Conservation (phyloP, 2,888 invertebrate species). For the Buathra laborator region DNA sequence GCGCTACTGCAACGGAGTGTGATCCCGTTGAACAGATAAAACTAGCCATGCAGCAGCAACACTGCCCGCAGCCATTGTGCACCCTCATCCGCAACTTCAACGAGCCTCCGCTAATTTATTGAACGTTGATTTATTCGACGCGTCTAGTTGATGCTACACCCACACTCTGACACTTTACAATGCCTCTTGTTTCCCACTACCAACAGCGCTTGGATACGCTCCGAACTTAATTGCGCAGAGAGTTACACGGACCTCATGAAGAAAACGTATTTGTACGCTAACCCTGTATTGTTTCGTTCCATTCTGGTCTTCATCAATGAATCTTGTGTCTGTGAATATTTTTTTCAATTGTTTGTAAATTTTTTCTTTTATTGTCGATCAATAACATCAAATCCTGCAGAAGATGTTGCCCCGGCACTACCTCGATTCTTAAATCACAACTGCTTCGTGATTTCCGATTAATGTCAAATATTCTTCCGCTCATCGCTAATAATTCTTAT, state of each 20-base stretch:
- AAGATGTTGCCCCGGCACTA: too few species aligned
- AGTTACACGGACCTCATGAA: slow-evolving; percentile 72
- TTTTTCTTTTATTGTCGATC: neutral
- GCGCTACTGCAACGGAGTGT: slow-evolving; percentile 54
- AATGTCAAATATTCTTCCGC: slow-evolving; percentile 25
- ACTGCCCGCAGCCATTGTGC: slow-evolving; percentile 62
- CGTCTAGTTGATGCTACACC: slow-evolving; percentile 56
- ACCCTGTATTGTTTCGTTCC: neutral
- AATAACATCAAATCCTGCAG: neutral
- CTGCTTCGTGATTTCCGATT: neutral
- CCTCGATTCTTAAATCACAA: neutral
- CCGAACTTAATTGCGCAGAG: slow-evolving; percentile 72
- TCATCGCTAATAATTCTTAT: slow-evolving; percentile 40
- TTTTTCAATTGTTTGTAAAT: too few species aligned
- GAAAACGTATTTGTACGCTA: neutral
- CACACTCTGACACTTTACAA: neutral
- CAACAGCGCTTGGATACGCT: neutral
- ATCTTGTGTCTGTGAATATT: too few species aligned
- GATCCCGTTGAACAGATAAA: slow-evolving; percentile 78
- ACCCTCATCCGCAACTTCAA: slow-evolving; percentile 75
- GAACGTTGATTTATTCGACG: slow-evolving; percentile 80
- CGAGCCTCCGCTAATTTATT: slow-evolving; percentile 78
- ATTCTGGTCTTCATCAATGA: too few species aligned
- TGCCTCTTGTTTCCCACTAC: neutral
- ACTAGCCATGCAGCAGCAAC: slow-evolving; percentile 66